These are phyloP conservation scores for Lapara coniferarum DNA, from an alignment of 2,888 invertebrate genomes.

Conservation along the genomic window DNA sequence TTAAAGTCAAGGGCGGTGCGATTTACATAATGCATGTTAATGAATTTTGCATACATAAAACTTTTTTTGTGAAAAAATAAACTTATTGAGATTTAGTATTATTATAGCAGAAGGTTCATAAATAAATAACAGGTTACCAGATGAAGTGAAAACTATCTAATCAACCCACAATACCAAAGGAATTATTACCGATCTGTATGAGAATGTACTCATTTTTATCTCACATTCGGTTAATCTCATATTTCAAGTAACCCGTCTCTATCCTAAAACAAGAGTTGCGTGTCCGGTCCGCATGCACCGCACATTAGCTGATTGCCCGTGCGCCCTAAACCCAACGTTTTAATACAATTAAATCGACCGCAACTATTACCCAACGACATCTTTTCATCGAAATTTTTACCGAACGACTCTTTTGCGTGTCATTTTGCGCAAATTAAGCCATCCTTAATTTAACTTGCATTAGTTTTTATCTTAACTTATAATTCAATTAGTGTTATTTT, in stretches of 20 bases:
- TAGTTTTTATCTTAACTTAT: no score
- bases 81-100: no score
- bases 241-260: constrained; percentile 37
- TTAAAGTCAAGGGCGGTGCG: constrained; percentile 33
- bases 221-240: not conserved
- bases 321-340: constrained; percentile 75
- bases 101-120: no score
- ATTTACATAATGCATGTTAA: constrained; percentile 9
- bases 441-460: not conserved
- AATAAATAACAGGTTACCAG: no score
- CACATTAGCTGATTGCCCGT: constrained; percentile 80
- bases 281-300: constrained; percentile 73
- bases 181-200: no score
- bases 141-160: no score
- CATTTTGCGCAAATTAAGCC: constrained; percentile 42
- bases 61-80: not conserved
- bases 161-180: no score
- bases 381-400: constrained; percentile 73
- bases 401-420: constrained; percentile 79
- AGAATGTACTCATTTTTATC: no score
- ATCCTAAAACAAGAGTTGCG: constrained; percentile 74
- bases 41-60: not conserved
- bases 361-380: constrained; percentile 75
- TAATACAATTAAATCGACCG: constrained; percentile 81
- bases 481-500: constrained; percentile 4